Evolutionary conservation across 2,797 vertebrate genomes (phyloP), one percentile per base, ranked within the genome.

Genomic region (Rhincodon typus): DNA sequence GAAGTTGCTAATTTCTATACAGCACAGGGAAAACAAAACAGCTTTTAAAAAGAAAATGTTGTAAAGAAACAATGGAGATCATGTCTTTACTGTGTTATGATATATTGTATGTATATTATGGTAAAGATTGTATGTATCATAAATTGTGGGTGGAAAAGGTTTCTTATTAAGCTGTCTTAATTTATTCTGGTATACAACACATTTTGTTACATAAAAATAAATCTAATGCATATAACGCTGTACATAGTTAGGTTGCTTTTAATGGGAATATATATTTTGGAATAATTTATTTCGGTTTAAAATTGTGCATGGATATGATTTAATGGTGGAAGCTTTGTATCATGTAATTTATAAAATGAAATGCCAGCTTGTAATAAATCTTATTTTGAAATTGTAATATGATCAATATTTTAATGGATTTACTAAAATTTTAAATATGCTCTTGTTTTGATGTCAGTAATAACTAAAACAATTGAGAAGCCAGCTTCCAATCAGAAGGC

Each of bases 361-460:
- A 53, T 69, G 38, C 93, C 70, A 72, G 46, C 70, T 42, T 77
- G 46, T n/a, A 74, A 95, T 95, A 95, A 94, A 94, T 72, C 38
- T 77, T 95, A 95, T 95, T 95, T 95, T 95, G 94, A 95, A 95
- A 57, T 70, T 57, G 69, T 50, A 77, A 72, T 46, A 53, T 88
- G 42, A 27, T 94, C 69, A 74, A 74, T 94, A 72, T 72, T 72
- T 90, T 94, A 94, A 42, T 77, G 34, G 30, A 34, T 57, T 27
- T 30, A 74, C 38, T 95, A 53, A 95, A 74, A n/a, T 94, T 74
- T 69, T 93, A 69, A 94, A 74, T 53, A 50, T 95, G 72, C 94
- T 95, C 70, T 95, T 95, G 46, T 95, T 95, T 95, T 95, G 94
- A 95, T 46, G 70, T 95, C 70, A 72, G 34, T 74, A 74, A 34